These are phyloP conservation scores for Chlorops oryzae DNA, from an alignment of 1,140 invertebrate species.

Conservation along the genomic window DNA sequence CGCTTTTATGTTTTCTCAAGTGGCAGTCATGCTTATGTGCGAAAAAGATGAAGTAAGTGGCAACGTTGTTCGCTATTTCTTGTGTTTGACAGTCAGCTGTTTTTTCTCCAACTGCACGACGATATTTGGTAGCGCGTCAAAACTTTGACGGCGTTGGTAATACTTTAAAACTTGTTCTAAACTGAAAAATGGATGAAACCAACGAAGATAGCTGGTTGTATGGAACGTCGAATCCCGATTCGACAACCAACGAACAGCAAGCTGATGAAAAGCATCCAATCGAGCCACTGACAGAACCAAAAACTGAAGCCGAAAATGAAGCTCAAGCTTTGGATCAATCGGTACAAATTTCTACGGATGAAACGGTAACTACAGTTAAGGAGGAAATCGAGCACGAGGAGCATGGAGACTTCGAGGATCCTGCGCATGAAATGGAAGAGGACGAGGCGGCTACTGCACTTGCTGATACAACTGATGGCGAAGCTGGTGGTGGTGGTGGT, in stretches of 20 bases:
- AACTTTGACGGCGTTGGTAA: background rate
- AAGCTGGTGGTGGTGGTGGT: background rate
- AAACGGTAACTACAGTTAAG: constrained; percentile 21
- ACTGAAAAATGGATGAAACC: constrained; percentile 53
- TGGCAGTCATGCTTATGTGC: too few species aligned
- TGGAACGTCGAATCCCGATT: constrained; percentile 56
- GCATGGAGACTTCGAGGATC: constrained; percentile 39
- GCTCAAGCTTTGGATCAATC: constrained; percentile 9
- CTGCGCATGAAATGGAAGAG: constrained; percentile 44
- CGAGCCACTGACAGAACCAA: constrained; percentile 4
- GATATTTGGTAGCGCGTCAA: background rate
- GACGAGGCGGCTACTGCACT: constrained; percentile 32
- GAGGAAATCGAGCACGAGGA: constrained; percentile 13
- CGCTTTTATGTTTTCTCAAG: too few species aligned
- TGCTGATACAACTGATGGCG: constrained; percentile 30
- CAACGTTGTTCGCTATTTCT: too few species aligned
- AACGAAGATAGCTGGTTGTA: constrained; percentile 74
- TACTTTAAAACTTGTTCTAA: background rate
- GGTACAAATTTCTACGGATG: constrained; percentile 19
- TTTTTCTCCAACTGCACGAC: background rate
- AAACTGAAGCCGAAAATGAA: constrained; percentile 14
- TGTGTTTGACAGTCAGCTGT: too few species aligned
- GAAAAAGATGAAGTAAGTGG: too few species aligned
- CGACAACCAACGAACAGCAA: constrained; percentile 34
- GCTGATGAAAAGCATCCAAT: constrained; percentile 24